These are phyloP conservation scores for Mola mola DNA, from an alignment of 2,113 vertebrate species.

Conservation along the genomic window DNA sequence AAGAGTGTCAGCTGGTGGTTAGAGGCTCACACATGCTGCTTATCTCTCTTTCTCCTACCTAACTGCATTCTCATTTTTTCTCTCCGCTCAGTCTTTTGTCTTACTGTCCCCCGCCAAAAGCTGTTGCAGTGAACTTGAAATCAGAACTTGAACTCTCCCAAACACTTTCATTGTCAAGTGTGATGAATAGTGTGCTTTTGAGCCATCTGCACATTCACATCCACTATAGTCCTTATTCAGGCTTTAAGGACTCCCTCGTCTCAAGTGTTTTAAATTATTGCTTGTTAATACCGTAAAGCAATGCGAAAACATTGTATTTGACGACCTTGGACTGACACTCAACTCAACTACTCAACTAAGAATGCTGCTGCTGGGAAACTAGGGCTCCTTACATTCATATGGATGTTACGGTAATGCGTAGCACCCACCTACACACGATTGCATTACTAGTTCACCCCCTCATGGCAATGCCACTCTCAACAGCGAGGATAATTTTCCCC, in stretches of 20 bases:
- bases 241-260: conserved; percentile 29
- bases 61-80: conserved; percentile 36
- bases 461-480: too few relatives aligned
- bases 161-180: conserved; percentile 43
- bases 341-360: too few relatives aligned
- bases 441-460: too few relatives aligned
- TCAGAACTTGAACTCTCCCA: conserved; percentile 54
- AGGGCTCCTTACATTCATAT: too few relatives aligned
- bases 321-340: too few relatives aligned
- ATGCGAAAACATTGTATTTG: too few relatives aligned
- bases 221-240: too few relatives aligned
- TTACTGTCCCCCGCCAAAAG: conserved; percentile 15
- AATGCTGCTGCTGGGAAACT: too few relatives aligned
- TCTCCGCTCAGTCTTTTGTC: conserved; percentile 45
- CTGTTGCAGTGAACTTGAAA: conserved; percentile 55
- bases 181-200: conserved; percentile 13
- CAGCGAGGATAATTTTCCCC: too few relatives aligned
- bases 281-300: conserved; percentile 54
- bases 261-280: conserved; percentile 37
- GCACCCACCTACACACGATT: too few relatives aligned
- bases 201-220: conserved; percentile 25
- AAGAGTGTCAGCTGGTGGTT: conserved; percentile 78
- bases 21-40: conserved; percentile 71
- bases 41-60: conserved; percentile 58
- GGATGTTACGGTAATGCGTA: too few relatives aligned